These are phyloP conservation scores for Drosophila funebris DNA, from an alignment of 1,140 invertebrate genomes.

Conservation along the genomic window DNA sequence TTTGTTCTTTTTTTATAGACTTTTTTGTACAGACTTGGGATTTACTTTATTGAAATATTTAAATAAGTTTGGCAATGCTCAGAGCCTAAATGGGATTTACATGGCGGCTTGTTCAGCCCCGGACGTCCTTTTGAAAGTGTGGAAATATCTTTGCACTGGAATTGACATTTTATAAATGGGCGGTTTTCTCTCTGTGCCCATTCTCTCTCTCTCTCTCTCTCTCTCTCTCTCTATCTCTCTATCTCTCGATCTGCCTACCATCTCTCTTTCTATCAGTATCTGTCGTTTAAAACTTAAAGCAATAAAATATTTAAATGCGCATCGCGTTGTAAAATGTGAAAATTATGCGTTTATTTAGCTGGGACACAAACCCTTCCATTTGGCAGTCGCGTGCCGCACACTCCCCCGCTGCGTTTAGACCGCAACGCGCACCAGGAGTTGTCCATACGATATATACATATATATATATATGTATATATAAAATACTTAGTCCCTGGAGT, in stretches of 20 bases:
- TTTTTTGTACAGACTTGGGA: conserved; percentile 60
- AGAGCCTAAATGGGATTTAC: conserved; percentile 81
- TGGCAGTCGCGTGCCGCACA: conserved; percentile 54
- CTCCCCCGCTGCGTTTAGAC: conserved; percentile 68
- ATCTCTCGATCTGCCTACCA: not conserved
- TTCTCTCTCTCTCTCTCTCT: conserved; percentile 10
- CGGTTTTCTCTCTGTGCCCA: conserved; percentile 38
- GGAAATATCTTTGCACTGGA: conserved; percentile 59
- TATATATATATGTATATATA: no score
- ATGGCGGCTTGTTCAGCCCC: conserved; percentile 14
- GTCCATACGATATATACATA: conserved; percentile 35
- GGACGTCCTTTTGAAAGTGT: conserved; percentile 56
- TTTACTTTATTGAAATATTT: conserved; percentile 83
- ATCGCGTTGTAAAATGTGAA: conserved; percentile 61
- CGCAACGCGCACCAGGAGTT: conserved; percentile 66
- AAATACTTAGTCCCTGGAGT: conserved; percentile 18
- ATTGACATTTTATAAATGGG: conserved; percentile 82
- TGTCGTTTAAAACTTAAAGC: conserved; percentile 63
- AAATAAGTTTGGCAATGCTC: conserved; percentile 83
- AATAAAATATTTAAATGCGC: conserved; percentile 71
- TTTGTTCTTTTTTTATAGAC: conserved; percentile 36
- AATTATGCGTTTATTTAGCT: conserved; percentile 72
- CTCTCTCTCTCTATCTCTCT: not conserved
- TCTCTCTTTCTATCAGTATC: not conserved
- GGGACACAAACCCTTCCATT: conserved; percentile 58